Conservation (phyloP, 2,888 invertebrate genomes). For the Plebejus anna region DNA sequence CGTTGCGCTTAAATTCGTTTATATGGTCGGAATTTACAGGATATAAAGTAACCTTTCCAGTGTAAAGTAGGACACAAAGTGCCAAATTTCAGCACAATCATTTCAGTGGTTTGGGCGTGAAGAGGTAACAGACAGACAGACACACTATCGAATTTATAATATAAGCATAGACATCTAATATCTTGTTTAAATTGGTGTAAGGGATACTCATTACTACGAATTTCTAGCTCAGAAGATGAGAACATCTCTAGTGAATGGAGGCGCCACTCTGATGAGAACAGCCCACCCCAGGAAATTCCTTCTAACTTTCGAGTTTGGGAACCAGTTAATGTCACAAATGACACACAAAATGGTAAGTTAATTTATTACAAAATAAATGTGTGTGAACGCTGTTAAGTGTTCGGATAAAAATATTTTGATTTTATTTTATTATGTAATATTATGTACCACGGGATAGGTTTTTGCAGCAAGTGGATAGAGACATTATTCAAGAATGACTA, state of each 20-base stretch:
- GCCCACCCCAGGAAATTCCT: constrained; percentile 43
- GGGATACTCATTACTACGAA: neutral
- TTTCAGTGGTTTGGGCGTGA: neutral
- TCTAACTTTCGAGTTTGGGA: constrained; percentile 62
- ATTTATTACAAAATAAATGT: constrained; percentile 11
- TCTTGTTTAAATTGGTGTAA: neutral
- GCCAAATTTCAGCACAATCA: too few species aligned
- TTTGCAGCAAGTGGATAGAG: too few species aligned
- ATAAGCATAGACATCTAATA: neutral
- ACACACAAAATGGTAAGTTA: constrained; percentile 44
- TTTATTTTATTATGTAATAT: too few species aligned
- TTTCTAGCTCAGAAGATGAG: constrained; percentile 34
- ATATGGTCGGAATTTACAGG: too few species aligned
- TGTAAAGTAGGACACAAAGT: too few species aligned
- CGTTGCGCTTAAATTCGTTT: too few species aligned
- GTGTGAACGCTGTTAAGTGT: too few species aligned
- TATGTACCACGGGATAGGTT: too few species aligned
- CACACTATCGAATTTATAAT: neutral
- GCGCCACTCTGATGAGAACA: constrained; percentile 35
- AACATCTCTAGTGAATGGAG: constrained; percentile 31
- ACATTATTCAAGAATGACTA: too few species aligned
- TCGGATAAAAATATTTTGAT: too few species aligned
- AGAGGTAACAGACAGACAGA: neutral
- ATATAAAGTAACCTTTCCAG: too few species aligned
- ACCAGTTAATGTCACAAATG: constrained; percentile 43